Evolutionary conservation across 1,140 invertebrate genomes (phyloP).

Genomic region (Zaprionus ornatus): DNA sequence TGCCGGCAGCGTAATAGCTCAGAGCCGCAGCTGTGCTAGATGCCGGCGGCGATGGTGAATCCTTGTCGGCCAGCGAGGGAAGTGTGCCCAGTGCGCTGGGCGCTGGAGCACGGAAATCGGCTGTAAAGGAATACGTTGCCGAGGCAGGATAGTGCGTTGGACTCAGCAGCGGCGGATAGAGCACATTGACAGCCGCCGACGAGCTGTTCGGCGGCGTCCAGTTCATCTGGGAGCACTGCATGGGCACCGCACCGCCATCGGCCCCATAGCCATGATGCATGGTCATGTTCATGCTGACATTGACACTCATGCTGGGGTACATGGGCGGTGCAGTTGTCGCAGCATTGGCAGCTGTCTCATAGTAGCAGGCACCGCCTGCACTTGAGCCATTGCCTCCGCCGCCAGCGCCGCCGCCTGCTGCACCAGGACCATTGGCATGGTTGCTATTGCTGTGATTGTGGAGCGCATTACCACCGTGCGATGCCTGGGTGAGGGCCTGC

Average conservation of each 20-base stretch:
- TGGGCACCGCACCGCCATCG: constrained; percentile 84
- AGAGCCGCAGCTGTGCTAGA: constrained; percentile 49
- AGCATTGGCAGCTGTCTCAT: constrained; percentile 50
- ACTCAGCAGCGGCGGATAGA: constrained; percentile 87
- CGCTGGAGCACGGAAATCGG: constrained; percentile 88
- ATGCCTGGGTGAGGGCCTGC: constrained; percentile 66
- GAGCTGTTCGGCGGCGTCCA: constrained; percentile 87
- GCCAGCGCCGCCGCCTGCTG: background rate
- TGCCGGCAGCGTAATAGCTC: constrained; percentile 53
- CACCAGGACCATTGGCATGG: constrained; percentile 40
- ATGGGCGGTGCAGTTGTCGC: constrained; percentile 84
- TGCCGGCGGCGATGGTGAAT: constrained; percentile 68
- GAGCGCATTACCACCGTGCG: constrained; percentile 68
- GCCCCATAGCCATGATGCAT: constrained; percentile 93
- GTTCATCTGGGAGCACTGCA: constrained; percentile 88
- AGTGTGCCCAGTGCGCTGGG: constrained; percentile 47
- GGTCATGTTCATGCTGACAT: constrained; percentile 99
- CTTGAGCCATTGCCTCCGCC: constrained; percentile 16
- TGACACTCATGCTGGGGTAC: constrained; percentile 96
- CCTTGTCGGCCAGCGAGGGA: constrained; percentile 62
- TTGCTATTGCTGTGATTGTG: constrained; percentile 41
- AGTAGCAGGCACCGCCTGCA: constrained; percentile 59
- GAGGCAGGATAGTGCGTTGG: constrained; percentile 87
- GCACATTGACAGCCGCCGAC: constrained; percentile 86
- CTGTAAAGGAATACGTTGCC: constrained; percentile 91